Base-by-base conservation (phyloP, 2,113 vertebrate genomes). In the Ibidorhyncha struthersii region DNA sequence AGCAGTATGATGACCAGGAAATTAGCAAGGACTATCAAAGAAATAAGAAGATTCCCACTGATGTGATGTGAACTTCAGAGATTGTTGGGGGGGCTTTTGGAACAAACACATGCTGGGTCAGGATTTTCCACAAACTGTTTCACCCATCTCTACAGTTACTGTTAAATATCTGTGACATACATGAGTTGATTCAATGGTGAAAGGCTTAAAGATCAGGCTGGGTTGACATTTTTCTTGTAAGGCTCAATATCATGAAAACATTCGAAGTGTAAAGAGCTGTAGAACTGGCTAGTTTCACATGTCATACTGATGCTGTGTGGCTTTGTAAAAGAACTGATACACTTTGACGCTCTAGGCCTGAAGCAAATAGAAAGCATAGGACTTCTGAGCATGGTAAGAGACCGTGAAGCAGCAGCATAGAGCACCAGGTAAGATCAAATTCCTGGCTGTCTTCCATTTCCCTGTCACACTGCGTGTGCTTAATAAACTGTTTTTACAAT, bases 361-460 rank as follows among this genome's bases (percentile, higher is more conserved):
- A 86, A 98, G 99, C 98, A 73, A 98, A 93, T 63, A 87, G 97
- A 93, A 94, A 97, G 97, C 93, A 82, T 8, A 82, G 96, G 95
- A 91, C 96, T 94, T 86, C 73, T 95, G 96, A 96, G 96, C 96
- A 90, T 98, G 98, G 97, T 97, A 98, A 97, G 98, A 98, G 98
- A 98, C 97, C 96, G 97, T 96, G 98, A 99, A 99, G 98, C 98
- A 97, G 98, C 98, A 98, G 98, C 98, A 98, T 50, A 97, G 98
- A 98, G 97, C 97, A 98, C 98, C 98, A 99, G 98, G 98, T 99
- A 98, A 98, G 97, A 86, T 96, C 97, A 97, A 97, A 97, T 98
- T 97, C 95, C 96, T 96, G 97, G 98, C 97, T 96, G 95, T 82
- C 93, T 98, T 98, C 97, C 98, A 97, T 77, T 70, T 92, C 89